A percentile compares a stretch with the other conserved stretches of the same genome.
Conservation (phyloP, 2,797 vertebrate genomes). For the Euthynnus affinis region DNA sequence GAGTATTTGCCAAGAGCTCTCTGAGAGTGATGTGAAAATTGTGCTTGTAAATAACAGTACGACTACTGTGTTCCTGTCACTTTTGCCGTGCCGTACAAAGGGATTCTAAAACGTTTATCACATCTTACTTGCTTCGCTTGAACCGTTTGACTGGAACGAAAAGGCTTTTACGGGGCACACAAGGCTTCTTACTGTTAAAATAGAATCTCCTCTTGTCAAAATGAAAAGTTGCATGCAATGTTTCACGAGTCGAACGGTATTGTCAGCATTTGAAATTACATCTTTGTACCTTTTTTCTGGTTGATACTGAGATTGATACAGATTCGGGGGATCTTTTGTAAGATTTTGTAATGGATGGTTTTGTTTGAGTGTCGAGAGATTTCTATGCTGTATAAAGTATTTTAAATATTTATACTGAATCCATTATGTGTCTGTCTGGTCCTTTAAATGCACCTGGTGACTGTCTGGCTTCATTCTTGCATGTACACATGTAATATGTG, state of each 20-base stretch:
- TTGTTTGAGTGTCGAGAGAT: constrained; percentile 85
- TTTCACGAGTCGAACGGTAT: constrained; percentile 71
- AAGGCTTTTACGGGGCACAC: constrained; percentile 72
- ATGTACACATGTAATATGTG: not conserved
- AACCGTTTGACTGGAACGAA: constrained; percentile 43
- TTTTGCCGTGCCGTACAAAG: constrained; percentile 17
- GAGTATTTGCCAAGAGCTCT: constrained; percentile 78
- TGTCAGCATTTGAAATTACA: constrained; percentile 74
- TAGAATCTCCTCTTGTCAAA: constrained; percentile 71
- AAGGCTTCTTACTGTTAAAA: constrained; percentile 77
- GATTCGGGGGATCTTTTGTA: constrained; percentile 80
- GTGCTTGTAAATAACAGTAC: constrained; percentile 77
- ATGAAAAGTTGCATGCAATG: constrained; percentile 83
- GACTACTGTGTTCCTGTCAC: constrained; percentile 56
- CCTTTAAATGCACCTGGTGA: constrained; percentile 42
- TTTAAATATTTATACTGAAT: constrained; percentile 89
- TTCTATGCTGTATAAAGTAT: constrained; percentile 89
- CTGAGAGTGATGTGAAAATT: constrained; percentile 66
- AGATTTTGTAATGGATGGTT: constrained; percentile 85
- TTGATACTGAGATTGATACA: constrained; percentile 77
- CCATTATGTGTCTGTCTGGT: constrained; percentile 76
- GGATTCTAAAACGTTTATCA: constrained; percentile 31
- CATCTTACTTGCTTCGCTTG: constrained; percentile 50
- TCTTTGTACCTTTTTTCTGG: constrained; percentile 82
- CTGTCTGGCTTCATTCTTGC: constrained; percentile 37